Percentiles rank a stretch among this genome's conserved stretches.
Conservation (phyloP, 1,140 invertebrate species). For the Camponotus vicinus region DNA sequence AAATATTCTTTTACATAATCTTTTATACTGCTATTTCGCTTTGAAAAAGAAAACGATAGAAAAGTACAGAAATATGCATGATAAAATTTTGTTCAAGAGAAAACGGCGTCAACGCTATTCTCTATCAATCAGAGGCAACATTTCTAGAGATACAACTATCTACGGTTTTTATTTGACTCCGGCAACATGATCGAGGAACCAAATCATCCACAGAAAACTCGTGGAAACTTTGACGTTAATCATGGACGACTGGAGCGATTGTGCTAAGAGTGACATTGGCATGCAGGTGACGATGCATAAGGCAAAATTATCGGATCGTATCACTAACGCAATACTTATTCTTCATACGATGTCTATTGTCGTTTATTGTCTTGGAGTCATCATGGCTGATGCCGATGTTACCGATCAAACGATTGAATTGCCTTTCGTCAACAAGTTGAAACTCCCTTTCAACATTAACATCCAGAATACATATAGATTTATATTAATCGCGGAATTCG, state of each 20-base stretch:
- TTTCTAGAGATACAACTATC: background rate
- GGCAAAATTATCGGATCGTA: constrained; percentile 15
- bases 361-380: background rate
- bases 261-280: background rate
- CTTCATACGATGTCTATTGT: background rate
- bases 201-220: constrained; percentile 49
- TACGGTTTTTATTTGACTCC: background rate
- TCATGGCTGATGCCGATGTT: constrained; percentile 4
- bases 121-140: background rate
- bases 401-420: background rate
- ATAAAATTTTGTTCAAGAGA: background rate
- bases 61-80: background rate
- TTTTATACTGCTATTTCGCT: background rate
- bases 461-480: constrained; percentile 4
- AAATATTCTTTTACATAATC: no score
- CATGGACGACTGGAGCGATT: constrained; percentile 27
- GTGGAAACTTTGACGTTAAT: constrained; percentile 33
- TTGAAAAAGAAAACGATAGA: background rate
- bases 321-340: background rate
- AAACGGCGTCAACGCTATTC: background rate
- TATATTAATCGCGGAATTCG: constrained; percentile 4
- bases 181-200: constrained; percentile 14
- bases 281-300: background rate
- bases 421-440: background rate
- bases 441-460: background rate